Conservation (phyloP, 2,797 vertebrate genomes). For the Pempheris klunzingeri region DNA sequence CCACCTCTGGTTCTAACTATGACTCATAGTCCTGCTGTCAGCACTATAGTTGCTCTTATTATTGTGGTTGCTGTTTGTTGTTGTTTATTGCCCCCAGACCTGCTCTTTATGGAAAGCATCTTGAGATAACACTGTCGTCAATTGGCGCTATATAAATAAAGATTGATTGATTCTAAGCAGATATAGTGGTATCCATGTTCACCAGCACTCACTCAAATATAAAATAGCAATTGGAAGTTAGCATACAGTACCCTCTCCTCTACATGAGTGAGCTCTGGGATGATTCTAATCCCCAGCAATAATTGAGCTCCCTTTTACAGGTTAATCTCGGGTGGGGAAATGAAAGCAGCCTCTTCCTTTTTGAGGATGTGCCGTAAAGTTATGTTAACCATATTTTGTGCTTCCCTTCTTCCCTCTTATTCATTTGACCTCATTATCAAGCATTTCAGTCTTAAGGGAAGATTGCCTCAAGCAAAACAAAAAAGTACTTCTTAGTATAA, state of each 20-base stretch:
- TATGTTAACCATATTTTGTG: conserved; percentile 36
- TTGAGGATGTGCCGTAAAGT: conserved; percentile 29
- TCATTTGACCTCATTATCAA: conserved; percentile 62
- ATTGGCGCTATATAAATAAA: too few species aligned
- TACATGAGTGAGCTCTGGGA: not conserved
- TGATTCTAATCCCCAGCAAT: not conserved
- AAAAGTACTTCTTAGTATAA: conserved; percentile 32
- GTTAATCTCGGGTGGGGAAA: conserved; percentile 3
- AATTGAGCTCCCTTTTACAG: conserved; percentile 4
- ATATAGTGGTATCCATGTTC: too few species aligned
- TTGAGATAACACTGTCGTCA: too few species aligned
- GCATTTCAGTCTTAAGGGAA: conserved; percentile 39
- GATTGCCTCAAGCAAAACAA: conserved; percentile 39
- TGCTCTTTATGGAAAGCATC: too few species aligned
- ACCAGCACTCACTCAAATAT: too few species aligned
- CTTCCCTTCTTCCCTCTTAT: conserved; percentile 22
- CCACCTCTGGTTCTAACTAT: too few species aligned
- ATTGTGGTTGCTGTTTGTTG: too few species aligned
- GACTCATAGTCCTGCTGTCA: too few species aligned
- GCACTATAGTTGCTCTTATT: too few species aligned
- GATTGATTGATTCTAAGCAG: too few species aligned
- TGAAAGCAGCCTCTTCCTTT: conserved; percentile 25
- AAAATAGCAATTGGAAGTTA: too few species aligned
- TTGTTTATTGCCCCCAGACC: too few species aligned
- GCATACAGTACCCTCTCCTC: not conserved